phyloP scores from a whole-genome alignment of 2,797 vertebrate genomes.

The Cyclura pinguis region DNA sequence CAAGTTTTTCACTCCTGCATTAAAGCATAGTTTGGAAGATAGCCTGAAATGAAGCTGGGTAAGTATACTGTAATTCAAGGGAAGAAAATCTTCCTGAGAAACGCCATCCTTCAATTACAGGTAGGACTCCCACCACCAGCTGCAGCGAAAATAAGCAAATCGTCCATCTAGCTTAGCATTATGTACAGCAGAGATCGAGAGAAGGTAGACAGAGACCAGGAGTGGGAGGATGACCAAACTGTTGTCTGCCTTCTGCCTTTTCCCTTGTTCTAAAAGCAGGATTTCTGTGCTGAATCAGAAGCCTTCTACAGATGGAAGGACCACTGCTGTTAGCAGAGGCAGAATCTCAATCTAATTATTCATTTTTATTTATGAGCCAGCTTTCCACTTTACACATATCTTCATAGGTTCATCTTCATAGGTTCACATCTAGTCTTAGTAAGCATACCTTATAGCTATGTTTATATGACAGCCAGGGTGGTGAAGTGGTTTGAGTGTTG shows the following conservation, averaged over 20 bases:
- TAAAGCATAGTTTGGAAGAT: not conserved
- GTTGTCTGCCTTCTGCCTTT: no score
- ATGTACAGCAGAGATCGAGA: not conserved
- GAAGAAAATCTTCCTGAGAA: not conserved
- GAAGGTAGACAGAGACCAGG: not conserved
- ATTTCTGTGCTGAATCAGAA: not conserved
- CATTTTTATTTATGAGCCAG: no score
- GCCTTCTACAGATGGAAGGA: not conserved
- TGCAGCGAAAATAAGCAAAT: not conserved
- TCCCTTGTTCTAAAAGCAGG: not conserved
- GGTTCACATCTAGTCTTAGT: no score
- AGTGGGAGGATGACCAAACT: no score
- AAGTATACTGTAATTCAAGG: not conserved
- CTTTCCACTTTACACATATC: no score
- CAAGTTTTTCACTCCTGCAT: not conserved
- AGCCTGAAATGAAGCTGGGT: not conserved
- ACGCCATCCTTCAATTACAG: not conserved
- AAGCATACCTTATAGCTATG: no score
- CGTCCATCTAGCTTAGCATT: not conserved
- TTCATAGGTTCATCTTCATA: no score
- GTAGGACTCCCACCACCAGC: not conserved
- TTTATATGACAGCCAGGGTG: no score
- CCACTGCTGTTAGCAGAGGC: no score
- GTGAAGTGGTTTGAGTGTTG: no score
- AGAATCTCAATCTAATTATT: no score